Conservation (phyloP, 2,797 vertebrate species). For the Diplodus sargus region DNA sequence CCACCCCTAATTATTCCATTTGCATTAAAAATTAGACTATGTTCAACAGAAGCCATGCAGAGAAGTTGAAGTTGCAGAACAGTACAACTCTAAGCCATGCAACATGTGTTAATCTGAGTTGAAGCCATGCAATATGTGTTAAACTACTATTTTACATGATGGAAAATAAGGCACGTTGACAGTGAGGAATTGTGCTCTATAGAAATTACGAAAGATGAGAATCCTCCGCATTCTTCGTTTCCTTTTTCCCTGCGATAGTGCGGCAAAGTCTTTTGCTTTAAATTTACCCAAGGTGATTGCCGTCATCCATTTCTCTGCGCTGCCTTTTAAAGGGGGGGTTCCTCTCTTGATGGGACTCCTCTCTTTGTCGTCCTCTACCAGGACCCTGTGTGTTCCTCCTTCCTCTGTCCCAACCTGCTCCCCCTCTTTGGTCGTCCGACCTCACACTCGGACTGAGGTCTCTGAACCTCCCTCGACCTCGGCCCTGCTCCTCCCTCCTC, state of each 20-base stretch:
- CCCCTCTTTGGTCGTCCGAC: conserved; percentile 52
- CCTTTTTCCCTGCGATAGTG: conserved; percentile 43
- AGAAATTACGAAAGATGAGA: conserved; percentile 43
- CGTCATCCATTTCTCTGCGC: conserved; percentile 71
- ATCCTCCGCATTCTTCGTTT: conserved; percentile 59
- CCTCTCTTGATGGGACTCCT: conserved; percentile 69
- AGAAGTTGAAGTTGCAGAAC: background rate
- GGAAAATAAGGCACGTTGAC: background rate
- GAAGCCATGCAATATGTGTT: conserved; percentile 38
- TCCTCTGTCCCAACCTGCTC: conserved; percentile 58
- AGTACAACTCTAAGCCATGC: background rate
- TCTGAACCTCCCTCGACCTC: conserved; percentile 63
- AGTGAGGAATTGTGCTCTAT: conserved; percentile 20
- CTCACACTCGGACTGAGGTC: conserved; percentile 59
- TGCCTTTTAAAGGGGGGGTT: conserved; percentile 73
- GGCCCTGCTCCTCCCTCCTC: conserved; percentile 67
- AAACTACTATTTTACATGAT: background rate
- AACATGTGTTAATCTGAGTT: background rate
- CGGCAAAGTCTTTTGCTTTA: conserved; percentile 57
- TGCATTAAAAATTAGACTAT: background rate
- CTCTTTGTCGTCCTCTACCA: conserved; percentile 51
- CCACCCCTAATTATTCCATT: background rate
- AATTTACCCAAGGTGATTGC: conserved; percentile 73
- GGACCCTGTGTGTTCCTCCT: conserved; percentile 44
- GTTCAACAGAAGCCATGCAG: conserved; percentile 20